phyloP scores from a whole-genome alignment of 2,888 invertebrate species.

The Elysia crispata region DNA sequence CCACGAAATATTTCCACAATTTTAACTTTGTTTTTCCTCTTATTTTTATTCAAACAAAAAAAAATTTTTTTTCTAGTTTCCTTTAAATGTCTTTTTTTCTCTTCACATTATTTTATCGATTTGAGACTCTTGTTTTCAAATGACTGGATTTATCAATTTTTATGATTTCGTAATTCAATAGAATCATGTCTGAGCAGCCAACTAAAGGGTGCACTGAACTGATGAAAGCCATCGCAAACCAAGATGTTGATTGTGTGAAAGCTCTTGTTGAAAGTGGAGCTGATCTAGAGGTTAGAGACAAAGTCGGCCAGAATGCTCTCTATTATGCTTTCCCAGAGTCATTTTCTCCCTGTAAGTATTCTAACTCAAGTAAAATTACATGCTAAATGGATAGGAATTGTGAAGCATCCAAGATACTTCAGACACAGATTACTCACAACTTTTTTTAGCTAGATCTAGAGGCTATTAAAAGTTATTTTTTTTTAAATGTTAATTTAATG shows the following conservation, averaged over 20 bases:
- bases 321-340: conserved; percentile 49
- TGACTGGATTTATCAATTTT: neutral
- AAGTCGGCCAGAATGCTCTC: conserved; percentile 42
- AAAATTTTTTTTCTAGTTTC: no score
- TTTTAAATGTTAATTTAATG: no score
- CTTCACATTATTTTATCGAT: no score
- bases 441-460: conserved; percentile 3
- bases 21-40: no score
- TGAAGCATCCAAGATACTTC: no score
- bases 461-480: no score
- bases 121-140: no score
- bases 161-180: neutral
- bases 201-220: conserved; percentile 32
- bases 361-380: neutral
- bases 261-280: conserved; percentile 33
- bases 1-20: no score
- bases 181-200: neutral
- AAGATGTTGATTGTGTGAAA: conserved; percentile 23
- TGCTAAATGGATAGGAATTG: neutral
- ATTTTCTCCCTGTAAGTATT: conserved; percentile 42
- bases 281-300: conserved; percentile 44
- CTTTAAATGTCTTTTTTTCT: no score
- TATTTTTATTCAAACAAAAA: no score
- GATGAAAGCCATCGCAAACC: conserved; percentile 45
- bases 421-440: neutral